Conservation (phyloP, 2,888 invertebrate species). For the Drosophila infuscata region DNA sequence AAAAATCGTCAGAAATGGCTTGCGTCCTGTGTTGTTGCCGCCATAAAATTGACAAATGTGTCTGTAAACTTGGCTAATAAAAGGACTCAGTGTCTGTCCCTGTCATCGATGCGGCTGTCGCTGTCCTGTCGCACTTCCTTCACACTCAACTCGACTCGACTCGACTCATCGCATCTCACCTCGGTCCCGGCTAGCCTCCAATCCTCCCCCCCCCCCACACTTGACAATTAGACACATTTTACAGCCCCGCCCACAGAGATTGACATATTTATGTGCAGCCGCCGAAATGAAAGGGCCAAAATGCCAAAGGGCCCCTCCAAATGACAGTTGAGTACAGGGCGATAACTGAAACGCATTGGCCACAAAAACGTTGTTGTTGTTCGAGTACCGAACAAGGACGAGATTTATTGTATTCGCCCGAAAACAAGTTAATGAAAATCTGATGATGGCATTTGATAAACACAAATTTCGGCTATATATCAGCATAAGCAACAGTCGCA, state of each 20-base stretch:
- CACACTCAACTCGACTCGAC: background rate
- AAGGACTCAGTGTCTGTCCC: slow-evolving; percentile 29
- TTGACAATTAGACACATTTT: slow-evolving; percentile 51
- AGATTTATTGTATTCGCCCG: slow-evolving; percentile 65
- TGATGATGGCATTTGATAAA: slow-evolving; percentile 78
- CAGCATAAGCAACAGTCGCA: slow-evolving; percentile 34
- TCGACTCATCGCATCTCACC: background rate
- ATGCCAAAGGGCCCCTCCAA: slow-evolving; percentile 20
- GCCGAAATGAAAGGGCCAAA: background rate
- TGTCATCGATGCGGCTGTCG: slow-evolving; percentile 34
- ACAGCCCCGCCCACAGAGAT: slow-evolving; percentile 19
- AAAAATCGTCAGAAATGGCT: slow-evolving; percentile 51
- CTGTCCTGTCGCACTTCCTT: slow-evolving; percentile 39
- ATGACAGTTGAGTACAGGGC: slow-evolving; percentile 38
- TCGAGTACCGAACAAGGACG: slow-evolving; percentile 34
- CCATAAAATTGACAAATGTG: slow-evolving; percentile 82
- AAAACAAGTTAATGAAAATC: slow-evolving; percentile 79
- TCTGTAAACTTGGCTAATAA: slow-evolving; percentile 82
- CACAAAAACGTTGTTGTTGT: slow-evolving; percentile 9
- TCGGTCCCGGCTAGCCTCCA: slow-evolving; percentile 26
- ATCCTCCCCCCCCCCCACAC: background rate
- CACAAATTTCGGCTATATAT: slow-evolving; percentile 66
- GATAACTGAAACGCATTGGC: slow-evolving; percentile 33
- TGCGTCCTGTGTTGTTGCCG: slow-evolving; percentile 59
- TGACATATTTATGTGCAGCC: slow-evolving; percentile 62